A percentile compares a stretch with the other conserved stretches of the same genome.
phyloP scores from a whole-genome alignment of 2,797 vertebrate genomes.

The Pterois miles region DNA sequence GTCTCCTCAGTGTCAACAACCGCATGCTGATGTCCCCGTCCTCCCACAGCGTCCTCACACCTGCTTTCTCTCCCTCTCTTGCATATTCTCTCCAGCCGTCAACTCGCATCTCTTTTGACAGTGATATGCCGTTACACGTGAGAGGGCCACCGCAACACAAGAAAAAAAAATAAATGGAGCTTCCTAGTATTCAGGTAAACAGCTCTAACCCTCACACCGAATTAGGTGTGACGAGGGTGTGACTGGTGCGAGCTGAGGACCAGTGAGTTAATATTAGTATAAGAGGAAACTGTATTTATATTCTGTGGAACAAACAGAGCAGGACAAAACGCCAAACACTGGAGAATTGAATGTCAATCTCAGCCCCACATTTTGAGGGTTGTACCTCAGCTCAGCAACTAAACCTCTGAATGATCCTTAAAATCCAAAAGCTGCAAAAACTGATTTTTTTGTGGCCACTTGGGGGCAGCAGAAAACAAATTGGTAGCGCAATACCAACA shows the following conservation, averaged over 20 bases:
- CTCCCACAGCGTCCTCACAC: constrained; percentile 33
- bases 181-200: constrained; percentile 8
- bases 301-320: not conserved
- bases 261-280: not conserved
- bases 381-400: not conserved
- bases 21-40: constrained; percentile 2
- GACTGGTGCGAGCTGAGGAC: constrained; percentile 16
- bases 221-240: constrained; percentile 3
- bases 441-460: not conserved
- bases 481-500: not conserved
- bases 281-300: not conserved
- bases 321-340: not conserved
- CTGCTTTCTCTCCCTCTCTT: constrained; percentile 22
- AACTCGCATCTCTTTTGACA: constrained; percentile 32
- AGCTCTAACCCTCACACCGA: not conserved
- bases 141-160: not conserved
- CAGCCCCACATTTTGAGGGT: not conserved
- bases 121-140: not conserved
- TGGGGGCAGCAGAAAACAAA: not conserved
- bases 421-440: not conserved
- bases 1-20: constrained; percentile 16
- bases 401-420: not conserved
- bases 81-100: constrained; percentile 37
- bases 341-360: not conserved
- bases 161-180: not conserved